These are phyloP conservation scores for Brachionus paranguensis DNA, from an alignment of 1,140 invertebrate species.

Conservation along the genomic window DNA sequence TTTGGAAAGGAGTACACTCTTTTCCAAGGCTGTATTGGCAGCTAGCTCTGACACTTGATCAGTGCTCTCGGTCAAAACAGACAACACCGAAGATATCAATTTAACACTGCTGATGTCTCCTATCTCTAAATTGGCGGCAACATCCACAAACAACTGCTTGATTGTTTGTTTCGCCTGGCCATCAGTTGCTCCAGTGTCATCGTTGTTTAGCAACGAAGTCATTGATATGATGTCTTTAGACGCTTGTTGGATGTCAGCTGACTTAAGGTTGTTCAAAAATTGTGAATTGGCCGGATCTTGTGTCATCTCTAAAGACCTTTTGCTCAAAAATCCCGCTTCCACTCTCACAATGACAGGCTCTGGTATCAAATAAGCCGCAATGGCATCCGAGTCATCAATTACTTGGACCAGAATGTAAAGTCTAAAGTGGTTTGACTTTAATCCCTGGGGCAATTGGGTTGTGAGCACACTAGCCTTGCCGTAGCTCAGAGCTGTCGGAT, in stretches of 20 bases:
- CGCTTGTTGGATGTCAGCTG: background rate
- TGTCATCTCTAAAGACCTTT: background rate
- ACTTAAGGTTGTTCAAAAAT: background rate
- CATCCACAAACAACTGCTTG: background rate
- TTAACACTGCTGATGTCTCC: constrained; percentile 9
- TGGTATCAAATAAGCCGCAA: background rate
- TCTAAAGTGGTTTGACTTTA: background rate
- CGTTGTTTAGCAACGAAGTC: background rate
- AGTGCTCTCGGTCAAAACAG: background rate
- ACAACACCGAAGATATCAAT: background rate
- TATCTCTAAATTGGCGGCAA: background rate
- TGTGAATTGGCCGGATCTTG: background rate
- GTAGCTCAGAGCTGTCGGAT: background rate
- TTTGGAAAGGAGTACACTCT: background rate
- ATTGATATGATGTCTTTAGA: background rate
- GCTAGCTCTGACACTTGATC: background rate
- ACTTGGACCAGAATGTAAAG: background rate
- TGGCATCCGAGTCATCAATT: constrained; percentile 25
- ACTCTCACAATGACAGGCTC: background rate
- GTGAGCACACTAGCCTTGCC: background rate
- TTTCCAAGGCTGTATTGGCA: background rate
- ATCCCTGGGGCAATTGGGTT: background rate
- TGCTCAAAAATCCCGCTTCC: background rate
- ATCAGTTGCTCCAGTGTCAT: background rate
- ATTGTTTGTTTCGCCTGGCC: background rate